Evolutionary conservation across 2,113 vertebrate species (phyloP), one percentile per base, ranked within the genome.

Genomic region (Crotalus tigris): DNA sequence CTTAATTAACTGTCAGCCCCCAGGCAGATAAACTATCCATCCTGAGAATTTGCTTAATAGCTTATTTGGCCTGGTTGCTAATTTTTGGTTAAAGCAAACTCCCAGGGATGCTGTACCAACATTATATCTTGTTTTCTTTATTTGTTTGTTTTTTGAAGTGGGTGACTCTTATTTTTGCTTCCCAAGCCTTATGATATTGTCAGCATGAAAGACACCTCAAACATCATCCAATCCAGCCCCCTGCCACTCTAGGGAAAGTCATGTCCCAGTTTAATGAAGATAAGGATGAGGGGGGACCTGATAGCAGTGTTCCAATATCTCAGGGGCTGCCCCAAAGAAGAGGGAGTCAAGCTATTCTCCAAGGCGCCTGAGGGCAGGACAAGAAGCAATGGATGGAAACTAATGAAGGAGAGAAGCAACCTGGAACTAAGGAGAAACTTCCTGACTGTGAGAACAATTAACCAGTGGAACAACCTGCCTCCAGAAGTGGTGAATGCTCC

Each of bases 1-100:
- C 55, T 54, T 90, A 91, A 89, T 92, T 75, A 69, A 81, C 39
- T 58, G 85, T 58, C 85, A 49, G 69, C 46, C 15, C 8, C 39
- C 2, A 1, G 26, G 46, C 23, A 81, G 87, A 81, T 58, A 51
- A 29, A 89, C 87, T 11, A 61, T 64, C 69, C 11, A n/a, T 54
- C 46, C 55, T 19, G 19, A 55, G 75, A 81, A 81, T 86, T 46
- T 92, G 90, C 90, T 85, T 85, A 90, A 92, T 92, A 19, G 69
- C 69, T 33, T 53, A 15, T 11, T 59, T 92, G 91, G 93, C 91
- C 75, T 53, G 1, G 6, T 49, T 51, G 24, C 87, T 93, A 46
- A 90, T 92, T 26, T 61, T 92, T 51, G 57, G 61, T 57, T 85
- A 59, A 88, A 13, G 29, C 44, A 57, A 91, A 89, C 23, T 33